Percentiles rank a stretch among this genome's conserved stretches.
phyloP scores from a whole-genome alignment of 2,888 invertebrate genomes.

The Ametastegia equiseti region DNA sequence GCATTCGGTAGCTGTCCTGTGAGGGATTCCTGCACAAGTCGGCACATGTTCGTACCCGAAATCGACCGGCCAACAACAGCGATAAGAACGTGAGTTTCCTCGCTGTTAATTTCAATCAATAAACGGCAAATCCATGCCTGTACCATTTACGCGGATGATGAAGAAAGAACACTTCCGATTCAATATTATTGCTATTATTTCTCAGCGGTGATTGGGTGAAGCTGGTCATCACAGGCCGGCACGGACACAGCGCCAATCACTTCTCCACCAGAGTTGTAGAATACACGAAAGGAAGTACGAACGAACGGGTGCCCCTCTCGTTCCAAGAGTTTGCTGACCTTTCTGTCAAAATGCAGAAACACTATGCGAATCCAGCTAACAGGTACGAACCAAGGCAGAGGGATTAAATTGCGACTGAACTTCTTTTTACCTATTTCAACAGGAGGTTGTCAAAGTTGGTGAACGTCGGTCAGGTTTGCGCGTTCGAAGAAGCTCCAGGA shows the following conservation, averaged over 20 bases:
- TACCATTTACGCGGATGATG: not conserved
- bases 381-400: slow-evolving; percentile 56
- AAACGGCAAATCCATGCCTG: not conserved
- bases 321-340: slow-evolving; percentile 60
- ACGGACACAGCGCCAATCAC: slow-evolving; percentile 80
- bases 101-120: not conserved
- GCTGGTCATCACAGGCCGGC: slow-evolving; percentile 71
- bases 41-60: slow-evolving; percentile 81
- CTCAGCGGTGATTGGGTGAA: slow-evolving; percentile 68
- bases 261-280: slow-evolving; percentile 80
- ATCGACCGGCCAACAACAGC: slow-evolving; percentile 77
- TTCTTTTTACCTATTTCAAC: slow-evolving; percentile 19
- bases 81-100: slow-evolving; percentile 68
- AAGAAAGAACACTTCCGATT: not conserved
- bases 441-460: slow-evolving; percentile 58
- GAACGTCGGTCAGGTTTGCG: slow-evolving; percentile 80
- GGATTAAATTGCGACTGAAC: not conserved
- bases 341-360: slow-evolving; percentile 60
- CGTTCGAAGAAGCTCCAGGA: slow-evolving; percentile 75
- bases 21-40: slow-evolving; percentile 78
- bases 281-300: slow-evolving; percentile 67
- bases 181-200: slow-evolving; percentile 42
- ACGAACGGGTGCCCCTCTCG: slow-evolving; percentile 56
- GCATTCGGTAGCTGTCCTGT: slow-evolving; percentile 83
- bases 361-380: slow-evolving; percentile 63